Evolutionary conservation across 2,888 invertebrate genomes (phyloP).

Genomic region (Silvanus unidentatus): DNA sequence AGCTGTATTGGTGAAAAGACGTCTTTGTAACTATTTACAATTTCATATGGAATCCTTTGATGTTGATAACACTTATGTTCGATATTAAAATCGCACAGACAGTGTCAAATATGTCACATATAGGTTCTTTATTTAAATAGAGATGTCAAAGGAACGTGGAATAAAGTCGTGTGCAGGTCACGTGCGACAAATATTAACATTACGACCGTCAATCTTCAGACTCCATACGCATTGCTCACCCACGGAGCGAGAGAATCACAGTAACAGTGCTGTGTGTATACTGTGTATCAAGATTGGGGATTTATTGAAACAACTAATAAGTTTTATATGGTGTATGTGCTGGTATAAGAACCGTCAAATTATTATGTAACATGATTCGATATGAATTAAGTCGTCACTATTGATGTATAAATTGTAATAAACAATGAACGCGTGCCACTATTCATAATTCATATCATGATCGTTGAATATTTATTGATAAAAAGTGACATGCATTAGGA

Average conservation of each 20-base stretch:
- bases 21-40: slow-evolving; percentile 1
- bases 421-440: slow-evolving; percentile 27
- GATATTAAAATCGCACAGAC: slow-evolving; percentile 21
- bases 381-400: slow-evolving; percentile 28
- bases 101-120: slow-evolving; percentile 37
- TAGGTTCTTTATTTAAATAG: slow-evolving; percentile 30
- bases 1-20: neutral
- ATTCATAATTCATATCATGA: too few species aligned
- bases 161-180: slow-evolving; percentile 24
- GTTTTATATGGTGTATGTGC: slow-evolving; percentile 1
- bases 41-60: neutral
- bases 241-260: too few species aligned
- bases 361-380: slow-evolving; percentile 32
- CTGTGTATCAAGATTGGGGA: too few species aligned
- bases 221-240: neutral
- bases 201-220: slow-evolving; percentile 23
- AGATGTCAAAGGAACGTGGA: slow-evolving; percentile 28
- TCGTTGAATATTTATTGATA: too few species aligned
- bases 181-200: slow-evolving; percentile 39
- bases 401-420: slow-evolving; percentile 26
- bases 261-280: too few species aligned
- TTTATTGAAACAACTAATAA: too few species aligned
- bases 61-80: slow-evolving; percentile 5
- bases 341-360: slow-evolving; percentile 36
- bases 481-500: too few species aligned